Percentiles rank a stretch among this genome's conserved stretches.
phyloP scores from a whole-genome alignment of 2,797 vertebrate species.

The Pipistrellus pipistrellus region DNA sequence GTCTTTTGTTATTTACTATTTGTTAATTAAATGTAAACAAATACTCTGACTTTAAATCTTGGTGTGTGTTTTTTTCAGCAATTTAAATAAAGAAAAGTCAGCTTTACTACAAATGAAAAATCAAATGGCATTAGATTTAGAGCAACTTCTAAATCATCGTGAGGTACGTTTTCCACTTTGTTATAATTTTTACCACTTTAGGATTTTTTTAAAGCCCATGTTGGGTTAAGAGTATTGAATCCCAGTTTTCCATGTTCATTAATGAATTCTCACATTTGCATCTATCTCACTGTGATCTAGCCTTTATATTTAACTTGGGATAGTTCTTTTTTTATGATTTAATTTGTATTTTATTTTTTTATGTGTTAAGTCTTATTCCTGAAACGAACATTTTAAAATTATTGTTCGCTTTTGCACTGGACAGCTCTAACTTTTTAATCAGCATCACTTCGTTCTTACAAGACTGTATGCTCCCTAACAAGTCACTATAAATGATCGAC shows the following conservation, averaged over 20 bases:
- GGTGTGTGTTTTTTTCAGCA: constrained; percentile 88
- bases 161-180: constrained; percentile 92
- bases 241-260: not conserved
- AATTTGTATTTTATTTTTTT: not conserved
- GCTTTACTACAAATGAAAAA: constrained; percentile 95
- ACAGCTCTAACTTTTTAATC: not conserved
- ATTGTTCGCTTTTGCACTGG: constrained; percentile 1
- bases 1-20: constrained; percentile 57
- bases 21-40: constrained; percentile 37
- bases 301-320: not conserved
- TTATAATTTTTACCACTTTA: constrained; percentile 52
- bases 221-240: not conserved
- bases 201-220: not conserved
- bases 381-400: constrained; percentile 6
- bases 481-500: not conserved
- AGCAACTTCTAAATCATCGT: constrained; percentile 95
- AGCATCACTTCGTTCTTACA: not conserved
- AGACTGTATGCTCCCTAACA: not conserved
- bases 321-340: constrained; percentile 32
- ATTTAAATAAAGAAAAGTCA: constrained; percentile 94
- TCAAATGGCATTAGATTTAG: constrained; percentile 97
- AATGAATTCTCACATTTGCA: not conserved
- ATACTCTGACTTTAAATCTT: constrained; percentile 59
- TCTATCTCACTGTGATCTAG: not conserved
- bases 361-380: constrained; percentile 15